Evolutionary conservation across 1,140 invertebrate species (phyloP), one percentile per base, ranked within the genome.

Genomic region (Ceratina japonica): DNA sequence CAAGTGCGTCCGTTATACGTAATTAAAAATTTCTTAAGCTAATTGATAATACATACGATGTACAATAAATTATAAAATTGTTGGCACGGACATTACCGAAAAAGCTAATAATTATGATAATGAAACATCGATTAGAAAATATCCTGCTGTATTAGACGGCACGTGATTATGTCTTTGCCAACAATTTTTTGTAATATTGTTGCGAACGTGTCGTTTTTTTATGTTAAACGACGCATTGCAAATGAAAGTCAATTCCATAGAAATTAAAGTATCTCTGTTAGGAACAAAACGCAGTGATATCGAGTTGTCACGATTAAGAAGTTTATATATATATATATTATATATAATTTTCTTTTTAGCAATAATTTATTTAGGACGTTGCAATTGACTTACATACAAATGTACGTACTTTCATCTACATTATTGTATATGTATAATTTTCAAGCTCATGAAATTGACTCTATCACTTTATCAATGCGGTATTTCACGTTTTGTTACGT

Each of bases 1-100:
- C 82, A 83, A 82, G 80, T 78, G 80, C 75, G 82, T 83, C 54
- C 59, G 66, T 81, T 73, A 44, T 78, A 78, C 52, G 66, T 8
- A 77, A 62, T 16, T 10, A 37, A 37, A 80, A 64, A 71, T 61
- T 58, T 15, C 74, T 64, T 64, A 58, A 24, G 70, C 66, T 64
- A 70, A 16, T 15, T 37, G 44, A 44, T 81, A 73, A 81, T 73
- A 71, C n/a, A 61, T 70, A 10, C 31, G 24, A 16, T 58, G 56
- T 58, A 20, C 27, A 22, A 22, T 71, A 58, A 71, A 58, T 20
- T 37, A 31, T 31, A 71, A 71, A 71, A 58, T 58, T 58, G 56
- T 20, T 71, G 27, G 68, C n/a, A 58, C 18, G 58, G 15, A 51
- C 12, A 24, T 66, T 44, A 44, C 10, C 10, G 37, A 44, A 10